phyloP scores from a whole-genome alignment of 2,888 invertebrate genomes.

The Elmis aenea region DNA sequence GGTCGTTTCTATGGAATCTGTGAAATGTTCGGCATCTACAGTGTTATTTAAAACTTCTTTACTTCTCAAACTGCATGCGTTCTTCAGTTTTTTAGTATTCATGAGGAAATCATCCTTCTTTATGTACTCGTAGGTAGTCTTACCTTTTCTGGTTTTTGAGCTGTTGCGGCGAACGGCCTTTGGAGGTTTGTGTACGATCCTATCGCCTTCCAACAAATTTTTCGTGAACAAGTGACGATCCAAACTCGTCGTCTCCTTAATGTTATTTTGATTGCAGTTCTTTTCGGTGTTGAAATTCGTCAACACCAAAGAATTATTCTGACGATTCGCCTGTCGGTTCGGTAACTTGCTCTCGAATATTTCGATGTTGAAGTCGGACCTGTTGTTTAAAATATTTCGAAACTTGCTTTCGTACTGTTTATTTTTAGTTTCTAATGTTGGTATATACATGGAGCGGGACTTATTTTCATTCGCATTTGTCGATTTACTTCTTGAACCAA shows the following conservation, averaged over 20 bases:
- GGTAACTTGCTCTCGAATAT: slow-evolving; percentile 36
- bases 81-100: slow-evolving; percentile 31
- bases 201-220: slow-evolving; percentile 40
- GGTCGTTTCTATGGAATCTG: slow-evolving; percentile 35
- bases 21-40: slow-evolving; percentile 21
- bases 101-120: slow-evolving; percentile 41
- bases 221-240: slow-evolving; percentile 46
- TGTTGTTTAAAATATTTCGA: slow-evolving; percentile 46
- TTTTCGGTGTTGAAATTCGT: slow-evolving; percentile 15
- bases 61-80: slow-evolving; percentile 27
- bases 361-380: slow-evolving; percentile 39
- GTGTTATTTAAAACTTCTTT: slow-evolving; percentile 26
- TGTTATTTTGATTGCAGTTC: slow-evolving; percentile 28
- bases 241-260: slow-evolving; percentile 44
- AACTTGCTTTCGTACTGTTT: slow-evolving; percentile 51
- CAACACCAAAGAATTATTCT: slow-evolving; percentile 4
- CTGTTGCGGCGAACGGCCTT: slow-evolving; percentile 66
- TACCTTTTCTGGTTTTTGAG: slow-evolving; percentile 46
- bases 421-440: slow-evolving; percentile 50
- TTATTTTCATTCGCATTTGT: slow-evolving; percentile 35
- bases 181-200: slow-evolving; percentile 68
- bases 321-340: too few species aligned
- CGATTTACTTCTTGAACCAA: background rate
- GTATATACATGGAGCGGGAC: slow-evolving; percentile 54
- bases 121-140: slow-evolving; percentile 44